These are phyloP conservation scores for Lagorchestes hirsutus DNA, from an alignment of 2,797 vertebrate species.

Conservation along the genomic window DNA sequence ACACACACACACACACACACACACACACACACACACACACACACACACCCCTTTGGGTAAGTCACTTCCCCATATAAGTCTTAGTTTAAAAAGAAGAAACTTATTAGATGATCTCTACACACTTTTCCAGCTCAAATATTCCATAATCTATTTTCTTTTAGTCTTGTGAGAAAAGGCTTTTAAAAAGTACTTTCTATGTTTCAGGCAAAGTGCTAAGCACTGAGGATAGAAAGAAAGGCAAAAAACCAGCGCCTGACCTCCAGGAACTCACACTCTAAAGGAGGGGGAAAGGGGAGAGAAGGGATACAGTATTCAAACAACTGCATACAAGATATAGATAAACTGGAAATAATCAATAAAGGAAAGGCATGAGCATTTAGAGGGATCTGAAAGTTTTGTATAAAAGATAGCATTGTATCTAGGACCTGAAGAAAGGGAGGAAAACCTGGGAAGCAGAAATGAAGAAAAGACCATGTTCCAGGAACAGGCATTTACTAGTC, in stretches of 20 bases:
- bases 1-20: too few species aligned
- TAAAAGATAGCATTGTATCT: neutral
- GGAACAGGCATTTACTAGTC: too few species aligned
- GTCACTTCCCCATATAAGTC: too few species aligned
- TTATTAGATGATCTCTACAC: neutral
- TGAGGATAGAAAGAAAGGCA: neutral
- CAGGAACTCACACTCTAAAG: neutral
- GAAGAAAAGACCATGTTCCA: neutral
- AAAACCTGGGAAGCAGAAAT: neutral
- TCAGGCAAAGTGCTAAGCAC: neutral
- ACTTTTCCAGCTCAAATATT: neutral
- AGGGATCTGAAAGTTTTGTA: neutral
- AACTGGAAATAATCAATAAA: neutral
- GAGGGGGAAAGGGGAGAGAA: too few species aligned
- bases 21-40: too few species aligned
- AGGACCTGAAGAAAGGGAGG: neutral
- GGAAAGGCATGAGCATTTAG: too few species aligned
- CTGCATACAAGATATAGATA: neutral
- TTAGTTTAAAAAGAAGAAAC: too few species aligned
- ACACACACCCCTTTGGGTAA: too few species aligned
- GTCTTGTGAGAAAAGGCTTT: neutral
- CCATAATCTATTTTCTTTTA: neutral
- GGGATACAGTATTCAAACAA: neutral
- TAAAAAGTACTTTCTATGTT: neutral
- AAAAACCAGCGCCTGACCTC: neutral